These are phyloP conservation scores for Seriola rivoliana DNA, from an alignment of 2,113 vertebrate genomes.

Conservation along the genomic window DNA sequence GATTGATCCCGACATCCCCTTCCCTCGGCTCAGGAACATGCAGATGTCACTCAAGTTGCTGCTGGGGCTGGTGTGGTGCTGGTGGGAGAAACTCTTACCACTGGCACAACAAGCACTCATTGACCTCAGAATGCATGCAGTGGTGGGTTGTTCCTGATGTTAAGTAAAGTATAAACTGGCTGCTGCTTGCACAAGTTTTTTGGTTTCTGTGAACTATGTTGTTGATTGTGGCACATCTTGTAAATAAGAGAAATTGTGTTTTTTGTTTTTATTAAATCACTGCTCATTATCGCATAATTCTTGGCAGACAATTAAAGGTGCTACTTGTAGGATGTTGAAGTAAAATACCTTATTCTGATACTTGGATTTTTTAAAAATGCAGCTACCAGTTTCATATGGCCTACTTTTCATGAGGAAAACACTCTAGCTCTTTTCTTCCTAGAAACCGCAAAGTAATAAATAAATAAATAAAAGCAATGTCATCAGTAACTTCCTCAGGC, in stretches of 20 bases:
- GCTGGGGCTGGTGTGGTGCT: neutral
- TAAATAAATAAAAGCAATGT: neutral
- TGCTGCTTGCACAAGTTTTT: conserved; percentile 43
- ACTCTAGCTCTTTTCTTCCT: neutral
- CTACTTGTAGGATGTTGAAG: conserved; percentile 43
- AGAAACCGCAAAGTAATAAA: neutral
- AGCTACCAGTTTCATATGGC: neutral
- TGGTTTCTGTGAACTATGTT: conserved; percentile 47
- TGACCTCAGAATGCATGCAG: conserved; percentile 57
- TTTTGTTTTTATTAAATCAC: conserved; percentile 50
- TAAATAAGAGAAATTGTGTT: conserved; percentile 32
- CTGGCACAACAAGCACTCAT: conserved; percentile 30
- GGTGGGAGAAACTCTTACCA: conserved; percentile 24
- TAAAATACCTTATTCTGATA: conserved; percentile 15
- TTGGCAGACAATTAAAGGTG: conserved; percentile 55
- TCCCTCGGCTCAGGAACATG: conserved; percentile 82
- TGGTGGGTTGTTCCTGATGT: conserved; percentile 55
- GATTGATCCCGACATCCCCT: conserved; percentile 50
- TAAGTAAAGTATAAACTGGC: conserved; percentile 40
- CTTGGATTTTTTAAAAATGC: neutral
- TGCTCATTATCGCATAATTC: conserved; percentile 29
- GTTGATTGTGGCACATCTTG: conserved; percentile 53
- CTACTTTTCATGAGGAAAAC: conserved; percentile 2
- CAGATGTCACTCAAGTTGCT: conserved; percentile 51
- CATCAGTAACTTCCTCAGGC: conserved; percentile 13